A percentile compares a stretch with the other conserved stretches of the same genome.
These are phyloP conservation scores for Trogon surrucura DNA, from an alignment of 2,113 vertebrate genomes.

Conservation along the genomic window DNA sequence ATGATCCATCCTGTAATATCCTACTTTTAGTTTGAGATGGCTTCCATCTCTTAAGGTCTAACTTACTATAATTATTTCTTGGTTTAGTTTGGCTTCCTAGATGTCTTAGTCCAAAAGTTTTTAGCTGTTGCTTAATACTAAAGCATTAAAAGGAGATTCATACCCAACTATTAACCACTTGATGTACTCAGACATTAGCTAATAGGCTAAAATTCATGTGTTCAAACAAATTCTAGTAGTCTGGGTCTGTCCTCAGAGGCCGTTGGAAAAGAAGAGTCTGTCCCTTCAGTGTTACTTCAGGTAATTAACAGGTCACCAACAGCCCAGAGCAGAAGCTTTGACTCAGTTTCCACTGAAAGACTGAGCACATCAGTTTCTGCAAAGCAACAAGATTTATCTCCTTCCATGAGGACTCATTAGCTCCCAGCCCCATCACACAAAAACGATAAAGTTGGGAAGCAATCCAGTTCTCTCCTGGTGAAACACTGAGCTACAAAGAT, in stretches of 20 bases:
- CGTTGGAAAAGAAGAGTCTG: background rate
- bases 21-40: background rate
- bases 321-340: background rate
- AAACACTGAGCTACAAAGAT: rapidly evolving
- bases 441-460: background rate
- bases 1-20: background rate
- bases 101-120: background rate
- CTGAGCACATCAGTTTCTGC: background rate
- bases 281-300: background rate
- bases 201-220: background rate
- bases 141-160: background rate
- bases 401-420: background rate
- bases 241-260: background rate
- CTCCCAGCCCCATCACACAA: background rate
- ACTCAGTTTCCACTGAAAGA: background rate
- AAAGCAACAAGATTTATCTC: background rate
- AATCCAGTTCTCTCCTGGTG: background rate
- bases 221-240: background rate
- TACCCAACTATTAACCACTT: background rate
- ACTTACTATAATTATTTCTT: background rate
- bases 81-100: background rate
- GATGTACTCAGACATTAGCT: background rate
- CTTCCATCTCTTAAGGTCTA: background rate
- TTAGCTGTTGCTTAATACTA: background rate
- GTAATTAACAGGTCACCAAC: background rate